Conservation (phyloP, 1,140 invertebrate genomes). For the Nasonia longicornis region DNA sequence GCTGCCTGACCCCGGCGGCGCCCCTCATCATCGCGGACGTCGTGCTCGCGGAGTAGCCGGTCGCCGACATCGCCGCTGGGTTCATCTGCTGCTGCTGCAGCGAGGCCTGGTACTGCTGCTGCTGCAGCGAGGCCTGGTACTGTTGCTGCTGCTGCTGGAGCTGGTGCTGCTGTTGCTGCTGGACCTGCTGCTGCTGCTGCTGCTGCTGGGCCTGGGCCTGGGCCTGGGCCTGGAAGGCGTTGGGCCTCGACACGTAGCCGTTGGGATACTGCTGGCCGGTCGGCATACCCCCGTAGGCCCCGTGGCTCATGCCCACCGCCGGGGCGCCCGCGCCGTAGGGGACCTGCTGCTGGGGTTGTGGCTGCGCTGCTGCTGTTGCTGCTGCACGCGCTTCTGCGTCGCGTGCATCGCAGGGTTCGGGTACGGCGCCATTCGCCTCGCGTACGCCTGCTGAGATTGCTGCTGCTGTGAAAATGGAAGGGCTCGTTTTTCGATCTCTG, state of each 20-base stretch:
- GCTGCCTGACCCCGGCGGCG: constrained; percentile 52
- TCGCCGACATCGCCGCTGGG: constrained; percentile 35
- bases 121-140: constrained; percentile 52
- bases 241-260: constrained; percentile 56
- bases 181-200: constrained; percentile 47
- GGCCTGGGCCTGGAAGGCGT: constrained; percentile 45
- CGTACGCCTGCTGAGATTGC: constrained; percentile 60
- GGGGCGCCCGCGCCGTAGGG: constrained; percentile 54
- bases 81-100: constrained; percentile 41
- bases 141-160: constrained; percentile 39
- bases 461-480: constrained; percentile 24
- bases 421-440: constrained; percentile 82
- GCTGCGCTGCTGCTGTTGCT: constrained; percentile 60
- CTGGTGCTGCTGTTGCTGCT: constrained; percentile 39
- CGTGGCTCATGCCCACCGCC: constrained; percentile 66
- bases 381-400: constrained; percentile 76
- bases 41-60: constrained; percentile 56
- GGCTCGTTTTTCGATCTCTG: not conserved
- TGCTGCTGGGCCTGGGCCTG: constrained; percentile 50
- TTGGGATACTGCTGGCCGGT: constrained; percentile 59
- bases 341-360: constrained; percentile 58
- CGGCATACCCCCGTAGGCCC: constrained; percentile 56
- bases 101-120: constrained; percentile 39
- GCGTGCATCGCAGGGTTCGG: constrained; percentile 85
- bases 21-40: constrained; percentile 73